Conservation (phyloP, 2,797 vertebrate genomes). For the Sebastes oblongus region DNA sequence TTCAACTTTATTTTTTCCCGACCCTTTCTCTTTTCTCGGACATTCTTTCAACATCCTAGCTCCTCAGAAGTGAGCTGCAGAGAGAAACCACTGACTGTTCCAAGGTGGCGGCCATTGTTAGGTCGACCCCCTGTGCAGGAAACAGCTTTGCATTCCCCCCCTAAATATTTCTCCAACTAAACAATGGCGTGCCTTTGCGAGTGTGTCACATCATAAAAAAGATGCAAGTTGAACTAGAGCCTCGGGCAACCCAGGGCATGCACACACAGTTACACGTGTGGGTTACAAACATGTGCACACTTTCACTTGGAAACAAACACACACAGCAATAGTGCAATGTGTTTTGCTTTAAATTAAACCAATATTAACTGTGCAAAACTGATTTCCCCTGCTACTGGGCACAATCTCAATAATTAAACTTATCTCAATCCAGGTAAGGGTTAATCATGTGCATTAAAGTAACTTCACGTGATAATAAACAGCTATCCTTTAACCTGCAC, state of each 20-base stretch:
- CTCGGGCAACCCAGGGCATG: background rate
- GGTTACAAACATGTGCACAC: background rate
- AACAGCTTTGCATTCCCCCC: constrained; percentile 71
- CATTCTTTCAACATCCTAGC: constrained; percentile 78
- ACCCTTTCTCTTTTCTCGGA: constrained; percentile 66
- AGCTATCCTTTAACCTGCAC: background rate
- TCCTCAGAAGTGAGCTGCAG: constrained; percentile 62
- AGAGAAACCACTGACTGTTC: constrained; percentile 70
- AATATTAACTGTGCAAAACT: background rate
- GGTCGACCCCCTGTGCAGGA: constrained; percentile 70
- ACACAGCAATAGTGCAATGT: background rate
- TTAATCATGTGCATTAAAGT: background rate
- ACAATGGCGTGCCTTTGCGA: constrained; percentile 78
- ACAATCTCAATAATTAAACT: background rate
- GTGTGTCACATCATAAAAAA: constrained; percentile 55
- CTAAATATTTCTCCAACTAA: constrained; percentile 76
- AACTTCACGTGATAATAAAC: background rate
- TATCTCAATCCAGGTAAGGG: background rate
- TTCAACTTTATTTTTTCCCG: constrained; percentile 61
- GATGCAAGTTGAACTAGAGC: constrained; percentile 30
- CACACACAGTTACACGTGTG: background rate
- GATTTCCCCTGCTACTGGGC: background rate
- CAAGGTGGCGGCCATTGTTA: constrained; percentile 74
- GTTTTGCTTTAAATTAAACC: background rate
- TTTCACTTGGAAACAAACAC: background rate